These are phyloP conservation scores for Coranthus polyacanthus DNA, from an alignment of 2,797 vertebrate species.

Conservation along the genomic window DNA sequence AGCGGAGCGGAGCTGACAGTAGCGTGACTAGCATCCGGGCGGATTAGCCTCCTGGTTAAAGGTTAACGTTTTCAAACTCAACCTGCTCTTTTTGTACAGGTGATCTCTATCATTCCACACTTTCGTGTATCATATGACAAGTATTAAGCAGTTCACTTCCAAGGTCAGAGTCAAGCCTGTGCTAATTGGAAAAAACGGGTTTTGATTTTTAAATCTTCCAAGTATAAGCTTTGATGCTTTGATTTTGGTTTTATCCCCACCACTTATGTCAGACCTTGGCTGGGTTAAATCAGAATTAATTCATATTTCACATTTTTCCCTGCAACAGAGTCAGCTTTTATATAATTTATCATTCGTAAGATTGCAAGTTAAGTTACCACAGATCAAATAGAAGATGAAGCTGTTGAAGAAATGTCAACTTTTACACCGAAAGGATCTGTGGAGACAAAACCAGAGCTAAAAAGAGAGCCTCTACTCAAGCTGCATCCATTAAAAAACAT, in stretches of 20 bases:
- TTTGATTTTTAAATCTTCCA: constrained; percentile 53
- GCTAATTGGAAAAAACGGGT: constrained; percentile 53
- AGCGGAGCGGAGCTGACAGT: constrained; percentile 59
- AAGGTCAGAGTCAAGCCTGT: constrained; percentile 42
- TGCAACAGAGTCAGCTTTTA: neutral
- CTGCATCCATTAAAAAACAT: no score
- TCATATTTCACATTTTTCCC: neutral
- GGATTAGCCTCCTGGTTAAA: constrained; percentile 67
- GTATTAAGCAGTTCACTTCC: constrained; percentile 57
- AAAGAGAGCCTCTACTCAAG: no score
- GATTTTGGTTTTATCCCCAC: constrained; percentile 46
- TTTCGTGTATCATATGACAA: constrained; percentile 64
- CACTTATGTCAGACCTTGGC: neutral
- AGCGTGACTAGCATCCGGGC: constrained; percentile 66
- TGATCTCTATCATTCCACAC: constrained; percentile 48
- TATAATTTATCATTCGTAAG: no score
- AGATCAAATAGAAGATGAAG: no score
- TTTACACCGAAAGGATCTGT: no score
- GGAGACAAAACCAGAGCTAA: no score
- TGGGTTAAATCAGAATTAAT: constrained; percentile 13
- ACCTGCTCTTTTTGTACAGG: constrained; percentile 18
- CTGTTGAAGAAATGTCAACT: no score
- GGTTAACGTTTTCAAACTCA: constrained; percentile 42
- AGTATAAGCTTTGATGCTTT: constrained; percentile 55
- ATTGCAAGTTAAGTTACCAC: no score